Conservation (phyloP, 2,888 invertebrate genomes). For the Ornithoptera priamus region DNA sequence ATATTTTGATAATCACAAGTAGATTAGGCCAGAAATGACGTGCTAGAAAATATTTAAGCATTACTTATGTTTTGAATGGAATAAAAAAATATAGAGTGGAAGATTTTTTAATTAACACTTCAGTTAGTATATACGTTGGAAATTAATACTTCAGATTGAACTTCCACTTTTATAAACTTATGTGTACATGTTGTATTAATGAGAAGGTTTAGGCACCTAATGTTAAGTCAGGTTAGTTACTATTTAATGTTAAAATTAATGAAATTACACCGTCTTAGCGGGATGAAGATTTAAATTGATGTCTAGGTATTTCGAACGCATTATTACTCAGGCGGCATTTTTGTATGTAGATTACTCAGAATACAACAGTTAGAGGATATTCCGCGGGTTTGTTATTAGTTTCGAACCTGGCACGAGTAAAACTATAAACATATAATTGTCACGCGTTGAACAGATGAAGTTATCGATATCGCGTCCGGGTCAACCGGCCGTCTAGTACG, state of each 20-base stretch:
- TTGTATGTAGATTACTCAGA: not conserved
- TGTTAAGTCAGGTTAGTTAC: too few species aligned
- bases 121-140: not conserved
- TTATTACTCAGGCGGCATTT: not conserved
- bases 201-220: too few species aligned
- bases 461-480: constrained; percentile 66
- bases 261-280: too few species aligned
- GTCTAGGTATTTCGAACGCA: not conserved
- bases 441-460: constrained; percentile 60
- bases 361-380: constrained; percentile 4
- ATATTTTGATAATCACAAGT: constrained; percentile 14
- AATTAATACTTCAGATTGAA: not conserved
- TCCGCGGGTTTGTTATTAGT: constrained; percentile 28
- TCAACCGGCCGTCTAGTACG: constrained; percentile 48
- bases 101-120: not conserved
- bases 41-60: not conserved
- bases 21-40: not conserved
- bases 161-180: not conserved
- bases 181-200: too few species aligned
- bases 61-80: not conserved
- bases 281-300: not conserved
- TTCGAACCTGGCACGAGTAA: constrained; percentile 46
- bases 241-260: too few species aligned
- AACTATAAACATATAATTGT: constrained; percentile 53
- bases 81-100: not conserved